A percentile compares a stretch with the other conserved stretches of the same genome.
Conservation (phyloP, 1,140 invertebrate species). For the Mercenaria mercenaria region DNA sequence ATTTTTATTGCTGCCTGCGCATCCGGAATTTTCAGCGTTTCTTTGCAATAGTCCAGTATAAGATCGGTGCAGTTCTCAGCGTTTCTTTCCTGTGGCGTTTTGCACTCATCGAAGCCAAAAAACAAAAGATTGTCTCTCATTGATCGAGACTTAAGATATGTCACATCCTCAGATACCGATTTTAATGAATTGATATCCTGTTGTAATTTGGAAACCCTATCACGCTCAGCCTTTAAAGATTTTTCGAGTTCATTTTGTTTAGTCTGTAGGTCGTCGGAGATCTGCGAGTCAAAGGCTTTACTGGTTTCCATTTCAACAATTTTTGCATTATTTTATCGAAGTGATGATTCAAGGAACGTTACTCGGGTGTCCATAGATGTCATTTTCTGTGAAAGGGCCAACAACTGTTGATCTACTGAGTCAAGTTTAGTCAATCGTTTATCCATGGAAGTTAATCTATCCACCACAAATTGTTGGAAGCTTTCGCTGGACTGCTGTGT, state of each 20-base stretch:
- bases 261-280: not conserved
- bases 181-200: not conserved
- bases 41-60: not conserved
- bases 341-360: not conserved
- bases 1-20: not conserved
- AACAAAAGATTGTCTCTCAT: slow-evolving; percentile 12
- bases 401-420: not conserved
- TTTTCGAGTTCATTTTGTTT: not conserved
- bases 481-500: not conserved
- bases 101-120: not conserved
- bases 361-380: not conserved
- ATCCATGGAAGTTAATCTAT: not conserved
- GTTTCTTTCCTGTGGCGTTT: not conserved
- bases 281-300: not conserved
- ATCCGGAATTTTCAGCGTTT: not conserved
- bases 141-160: not conserved
- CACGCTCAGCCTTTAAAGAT: not conserved
- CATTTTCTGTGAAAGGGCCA: not conserved
- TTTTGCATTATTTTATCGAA: not conserved
- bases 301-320: not conserved
- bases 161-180: not conserved
- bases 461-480: not conserved
- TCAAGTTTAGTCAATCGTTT: not conserved
- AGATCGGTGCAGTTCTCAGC: not conserved
- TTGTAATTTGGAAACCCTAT: not conserved